phyloP scores from a whole-genome alignment of 2,113 vertebrate genomes.

The Pollachius pollachius region DNA sequence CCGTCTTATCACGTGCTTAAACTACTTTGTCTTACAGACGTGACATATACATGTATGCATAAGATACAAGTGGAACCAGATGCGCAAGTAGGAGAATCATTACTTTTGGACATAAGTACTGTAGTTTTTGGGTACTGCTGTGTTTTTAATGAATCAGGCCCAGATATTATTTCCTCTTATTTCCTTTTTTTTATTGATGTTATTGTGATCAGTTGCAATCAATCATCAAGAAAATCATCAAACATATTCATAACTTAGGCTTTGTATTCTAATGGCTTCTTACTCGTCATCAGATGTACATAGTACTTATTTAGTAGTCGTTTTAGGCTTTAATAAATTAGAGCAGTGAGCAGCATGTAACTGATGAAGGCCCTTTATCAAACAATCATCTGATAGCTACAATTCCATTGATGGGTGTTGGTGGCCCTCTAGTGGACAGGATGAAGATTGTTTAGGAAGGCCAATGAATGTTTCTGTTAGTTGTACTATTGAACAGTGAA shows the following conservation, averaged over 20 bases:
- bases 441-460: slow-evolving; percentile 35
- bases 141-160: slow-evolving; percentile 20
- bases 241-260: slow-evolving; percentile 36
- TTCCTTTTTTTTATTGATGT: too few species aligned
- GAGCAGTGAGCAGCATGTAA: slow-evolving; percentile 55
- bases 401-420: slow-evolving; percentile 28
- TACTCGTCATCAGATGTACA: slow-evolving; percentile 59
- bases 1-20: slow-evolving; percentile 41
- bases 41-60: slow-evolving; percentile 15
- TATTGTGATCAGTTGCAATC: slow-evolving; percentile 8
- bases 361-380: slow-evolving; percentile 28
- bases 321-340: slow-evolving; percentile 52
- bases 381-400: background rate
- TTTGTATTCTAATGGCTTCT: slow-evolving; percentile 34
- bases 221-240: slow-evolving; percentile 15
- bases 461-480: slow-evolving; percentile 45
- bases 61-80: slow-evolving; percentile 17
- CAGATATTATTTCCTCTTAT: too few species aligned
- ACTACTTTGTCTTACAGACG: slow-evolving; percentile 57
- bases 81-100: background rate
- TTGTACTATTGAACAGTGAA: slow-evolving; percentile 17
- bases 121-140: background rate
- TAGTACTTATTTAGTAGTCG: slow-evolving; percentile 53
- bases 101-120: slow-evolving; percentile 10
- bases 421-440: slow-evolving; percentile 56